Percentiles rank a stretch among this genome's conserved stretches.
phyloP scores from a whole-genome alignment of 2,113 vertebrate species.

The Epinephelus cyanopodus region DNA sequence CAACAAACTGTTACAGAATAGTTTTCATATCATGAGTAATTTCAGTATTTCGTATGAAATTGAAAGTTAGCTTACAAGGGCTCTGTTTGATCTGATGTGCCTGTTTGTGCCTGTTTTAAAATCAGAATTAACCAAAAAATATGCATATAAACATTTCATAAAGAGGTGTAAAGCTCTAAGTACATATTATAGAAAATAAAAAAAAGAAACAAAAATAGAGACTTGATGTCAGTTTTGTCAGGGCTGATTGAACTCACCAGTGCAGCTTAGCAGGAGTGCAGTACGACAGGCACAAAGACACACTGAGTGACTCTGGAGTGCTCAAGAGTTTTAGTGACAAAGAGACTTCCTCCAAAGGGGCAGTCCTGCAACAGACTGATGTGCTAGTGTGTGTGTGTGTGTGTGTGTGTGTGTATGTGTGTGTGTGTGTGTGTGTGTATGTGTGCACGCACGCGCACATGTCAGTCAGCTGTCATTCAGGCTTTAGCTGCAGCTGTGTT shows the following conservation, averaged over 20 bases:
- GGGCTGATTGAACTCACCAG: constrained; percentile 12
- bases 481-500: no score
- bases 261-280: background rate
- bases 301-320: background rate
- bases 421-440: background rate
- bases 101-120: background rate
- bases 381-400: background rate
- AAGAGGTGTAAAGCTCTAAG: background rate
- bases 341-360: background rate
- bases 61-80: background rate
- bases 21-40: background rate
- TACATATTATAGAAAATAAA: background rate
- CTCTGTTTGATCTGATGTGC: background rate
- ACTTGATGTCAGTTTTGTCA: background rate
- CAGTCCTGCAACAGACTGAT: background rate
- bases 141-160: background rate
- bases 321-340: background rate
- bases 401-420: background rate
- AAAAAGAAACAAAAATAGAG: background rate
- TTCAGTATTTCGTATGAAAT: background rate
- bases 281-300: background rate
- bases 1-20: background rate
- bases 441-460: no score
- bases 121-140: background rate
- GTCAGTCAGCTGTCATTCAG: no score